These are phyloP conservation scores for Drosophila ercepeae DNA, from an alignment of 1,140 invertebrate genomes.

Conservation along the genomic window DNA sequence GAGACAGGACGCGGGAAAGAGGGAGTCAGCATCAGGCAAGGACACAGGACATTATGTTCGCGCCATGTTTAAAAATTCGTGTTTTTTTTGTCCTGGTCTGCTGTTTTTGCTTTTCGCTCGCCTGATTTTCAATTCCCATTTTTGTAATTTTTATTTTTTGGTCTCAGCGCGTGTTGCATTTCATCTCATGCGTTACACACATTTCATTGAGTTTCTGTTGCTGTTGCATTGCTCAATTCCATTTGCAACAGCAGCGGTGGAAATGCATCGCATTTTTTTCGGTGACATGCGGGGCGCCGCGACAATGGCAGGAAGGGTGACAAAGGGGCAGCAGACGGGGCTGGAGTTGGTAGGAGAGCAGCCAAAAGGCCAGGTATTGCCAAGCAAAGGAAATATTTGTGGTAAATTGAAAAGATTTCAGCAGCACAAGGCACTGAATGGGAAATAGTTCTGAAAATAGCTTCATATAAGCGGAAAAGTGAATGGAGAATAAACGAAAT, in stretches of 20 bases:
- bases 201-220: constrained; percentile 53
- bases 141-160: constrained; percentile 46
- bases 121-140: constrained; percentile 58
- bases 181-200: constrained; percentile 76
- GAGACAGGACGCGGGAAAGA: constrained; percentile 16
- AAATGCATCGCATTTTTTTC: constrained; percentile 70
- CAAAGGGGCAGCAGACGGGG: not conserved
- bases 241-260: constrained; percentile 52
- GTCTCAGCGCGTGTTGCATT: constrained; percentile 61
- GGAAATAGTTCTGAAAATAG: constrained; percentile 41
- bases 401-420: constrained; percentile 65
- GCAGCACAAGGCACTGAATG: constrained; percentile 46
- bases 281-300: constrained; percentile 67
- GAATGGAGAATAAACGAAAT: constrained; percentile 9
- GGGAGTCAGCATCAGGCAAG: constrained; percentile 52
- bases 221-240: constrained; percentile 49
- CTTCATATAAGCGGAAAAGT: constrained; percentile 13
- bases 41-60: constrained; percentile 83
- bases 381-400: constrained; percentile 29
- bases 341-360: no score
- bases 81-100: constrained; percentile 46
- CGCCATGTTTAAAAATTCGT: constrained; percentile 75
- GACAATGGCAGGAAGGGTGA: constrained; percentile 4
- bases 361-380: constrained; percentile 29
- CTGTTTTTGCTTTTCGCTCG: constrained; percentile 33